phyloP scores from a whole-genome alignment of 2,888 invertebrate genomes.

The Allolobophora icterica region DNA sequence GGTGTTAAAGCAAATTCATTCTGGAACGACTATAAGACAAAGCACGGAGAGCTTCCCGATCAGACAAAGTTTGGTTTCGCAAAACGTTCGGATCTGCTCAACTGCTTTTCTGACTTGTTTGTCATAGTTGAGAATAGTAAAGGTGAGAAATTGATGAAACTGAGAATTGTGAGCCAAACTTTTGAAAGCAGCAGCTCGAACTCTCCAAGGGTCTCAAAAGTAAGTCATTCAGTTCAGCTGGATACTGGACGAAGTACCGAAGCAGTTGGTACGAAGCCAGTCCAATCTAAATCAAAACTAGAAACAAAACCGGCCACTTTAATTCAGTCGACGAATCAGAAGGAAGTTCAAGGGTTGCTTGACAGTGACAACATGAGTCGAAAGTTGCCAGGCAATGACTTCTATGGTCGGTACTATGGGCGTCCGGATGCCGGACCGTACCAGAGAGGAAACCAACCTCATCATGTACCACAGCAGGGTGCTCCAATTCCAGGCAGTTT shows the following conservation, averaged over 20 bases:
- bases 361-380: neutral
- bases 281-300: neutral
- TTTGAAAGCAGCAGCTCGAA: neutral
- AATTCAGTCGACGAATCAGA: neutral
- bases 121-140: neutral
- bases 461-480: neutral
- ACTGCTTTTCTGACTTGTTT: conserved; percentile 3
- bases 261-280: neutral
- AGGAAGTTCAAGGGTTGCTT: neutral
- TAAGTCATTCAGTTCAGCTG: neutral
- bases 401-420: neutral
- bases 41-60: neutral
- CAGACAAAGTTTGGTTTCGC: neutral
- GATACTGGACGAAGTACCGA: neutral
- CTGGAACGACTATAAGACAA: neutral
- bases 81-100: conserved; percentile 5
- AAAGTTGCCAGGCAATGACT: conserved; percentile 4
- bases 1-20: conserved; percentile 21
- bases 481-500: neutral
- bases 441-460: neutral
- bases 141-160: neutral
- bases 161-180: neutral
- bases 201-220: neutral
- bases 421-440: neutral
- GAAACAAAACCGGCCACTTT: neutral